Percentiles rank a stretch among this genome's conserved stretches.
Conservation (phyloP, 2,888 invertebrate species). For the Sphaerophoria taeniata region DNA sequence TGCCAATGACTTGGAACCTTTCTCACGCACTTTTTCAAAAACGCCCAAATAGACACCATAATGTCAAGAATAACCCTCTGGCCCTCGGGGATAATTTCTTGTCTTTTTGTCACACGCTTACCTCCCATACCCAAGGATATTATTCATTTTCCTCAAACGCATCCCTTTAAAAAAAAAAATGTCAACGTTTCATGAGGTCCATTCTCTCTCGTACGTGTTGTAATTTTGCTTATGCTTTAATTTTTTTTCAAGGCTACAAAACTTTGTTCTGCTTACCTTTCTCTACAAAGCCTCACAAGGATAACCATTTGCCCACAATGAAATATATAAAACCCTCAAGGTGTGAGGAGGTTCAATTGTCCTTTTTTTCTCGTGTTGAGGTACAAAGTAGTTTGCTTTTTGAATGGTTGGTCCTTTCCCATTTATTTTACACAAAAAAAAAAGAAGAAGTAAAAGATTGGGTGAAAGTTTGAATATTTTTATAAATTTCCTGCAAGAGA, state of each 20-base stretch:
- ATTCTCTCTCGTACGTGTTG: background rate
- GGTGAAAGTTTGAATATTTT: background rate
- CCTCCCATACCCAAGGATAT: background rate
- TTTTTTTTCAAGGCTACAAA: background rate
- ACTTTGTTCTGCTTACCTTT: background rate
- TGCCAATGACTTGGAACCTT: too few relatives aligned
- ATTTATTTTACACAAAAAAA: background rate
- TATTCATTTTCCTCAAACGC: background rate
- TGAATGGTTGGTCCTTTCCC: background rate
- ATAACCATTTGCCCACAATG: background rate
- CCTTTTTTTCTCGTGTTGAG: background rate
- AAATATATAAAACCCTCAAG: background rate
- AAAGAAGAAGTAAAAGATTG: background rate
- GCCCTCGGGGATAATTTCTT: background rate
- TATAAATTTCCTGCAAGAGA: background rate
- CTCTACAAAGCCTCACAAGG: background rate
- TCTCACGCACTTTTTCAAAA: too few relatives aligned
- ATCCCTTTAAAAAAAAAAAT: background rate
- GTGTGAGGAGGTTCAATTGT: background rate
- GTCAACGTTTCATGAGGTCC: slow-evolving; percentile 1
- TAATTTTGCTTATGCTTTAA: background rate
- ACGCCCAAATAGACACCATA: background rate
- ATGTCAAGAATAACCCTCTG: background rate
- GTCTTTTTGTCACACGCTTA: slow-evolving; percentile 5
- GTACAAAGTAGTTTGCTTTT: background rate